Percentiles rank a stretch among this genome's conserved stretches.
These are phyloP conservation scores for Leucophenga montana DNA, from an alignment of 2,888 invertebrate species.

Conservation along the genomic window DNA sequence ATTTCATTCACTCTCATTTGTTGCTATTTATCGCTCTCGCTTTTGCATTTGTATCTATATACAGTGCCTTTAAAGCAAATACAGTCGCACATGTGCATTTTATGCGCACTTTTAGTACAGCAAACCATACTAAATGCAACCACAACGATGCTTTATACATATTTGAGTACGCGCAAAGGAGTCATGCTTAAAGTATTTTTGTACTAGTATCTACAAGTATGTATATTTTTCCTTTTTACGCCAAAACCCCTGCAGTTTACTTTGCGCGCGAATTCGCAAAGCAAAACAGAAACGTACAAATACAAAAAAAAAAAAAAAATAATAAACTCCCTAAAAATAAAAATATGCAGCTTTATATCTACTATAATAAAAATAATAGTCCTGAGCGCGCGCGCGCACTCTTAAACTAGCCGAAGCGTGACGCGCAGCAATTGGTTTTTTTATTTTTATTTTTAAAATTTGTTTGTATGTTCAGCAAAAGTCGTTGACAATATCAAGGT, in stretches of 20 bases:
- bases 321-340: not conserved
- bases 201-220: not conserved
- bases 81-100: too few relatives aligned
- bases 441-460: not conserved
- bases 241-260: not conserved
- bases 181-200: constrained; percentile 22
- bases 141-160: not conserved
- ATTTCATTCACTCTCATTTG: too few relatives aligned
- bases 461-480: constrained; percentile 8
- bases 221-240: too few relatives aligned
- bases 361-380: constrained; percentile 13
- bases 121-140: not conserved
- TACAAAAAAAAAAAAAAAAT: not conserved
- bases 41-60: too few relatives aligned
- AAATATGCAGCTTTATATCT: not conserved
- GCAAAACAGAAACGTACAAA: constrained; percentile 20
- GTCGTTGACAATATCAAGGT: constrained; percentile 63
- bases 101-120: not conserved
- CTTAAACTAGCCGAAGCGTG: constrained; percentile 11
- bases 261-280: constrained; percentile 22
- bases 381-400: constrained; percentile 1
- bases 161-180: not conserved
- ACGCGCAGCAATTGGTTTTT: not conserved
- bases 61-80: too few relatives aligned
- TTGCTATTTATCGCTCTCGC: too few relatives aligned